Evolutionary conservation across 2,888 invertebrate species (phyloP), one percentile per base, ranked within the genome.

Genomic region (Dugesia japonica): DNA sequence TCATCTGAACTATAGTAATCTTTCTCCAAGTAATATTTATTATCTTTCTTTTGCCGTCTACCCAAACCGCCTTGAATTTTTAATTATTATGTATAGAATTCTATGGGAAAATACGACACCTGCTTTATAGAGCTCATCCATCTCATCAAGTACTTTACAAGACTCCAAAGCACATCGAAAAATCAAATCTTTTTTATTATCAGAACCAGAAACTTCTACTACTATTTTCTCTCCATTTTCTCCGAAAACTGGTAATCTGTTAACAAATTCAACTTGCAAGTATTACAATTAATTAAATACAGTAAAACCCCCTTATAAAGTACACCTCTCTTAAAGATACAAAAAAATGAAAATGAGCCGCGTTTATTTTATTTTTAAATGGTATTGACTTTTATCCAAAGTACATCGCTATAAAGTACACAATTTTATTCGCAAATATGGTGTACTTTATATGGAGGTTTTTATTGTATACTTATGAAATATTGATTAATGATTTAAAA

Each of bases 1-100:
- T 98, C 97, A 81, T 98, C 94, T 0, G 92, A 92, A 80, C 92
- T 91, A 83, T 92, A 93, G 83, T 88, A 93, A 84, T 94, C 95
- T 81, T 94, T 91, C 0, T 91, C 91, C 79, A 82, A 13, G 17
- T 56, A 56, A 56, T 56, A 56, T n/a, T 56, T 56, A 56, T 38
- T 33, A 38, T 26, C 38, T 38, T 28, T 38, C 31, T 31, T 33
- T 7, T 7, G 7, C n/a, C 26, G 1, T n/a, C n/a, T 71, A 13
- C 75, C 26, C 20, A n/a, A 26, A 7, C 75, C 71, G 26, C 42
- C 92, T n/a, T n/a, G n/a, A n/a, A n/a, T n/a, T n/a, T n/a, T 83
- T 93, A 92, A 81, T 89, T 90, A 0, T 93, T 89, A 84, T 81
- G 94, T 91, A 0, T 91, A 91, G 79, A 82, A 84, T 83, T 9